phyloP scores from a whole-genome alignment of 92 coral and sea anemone species.

The Actinernus sp. region DNA sequence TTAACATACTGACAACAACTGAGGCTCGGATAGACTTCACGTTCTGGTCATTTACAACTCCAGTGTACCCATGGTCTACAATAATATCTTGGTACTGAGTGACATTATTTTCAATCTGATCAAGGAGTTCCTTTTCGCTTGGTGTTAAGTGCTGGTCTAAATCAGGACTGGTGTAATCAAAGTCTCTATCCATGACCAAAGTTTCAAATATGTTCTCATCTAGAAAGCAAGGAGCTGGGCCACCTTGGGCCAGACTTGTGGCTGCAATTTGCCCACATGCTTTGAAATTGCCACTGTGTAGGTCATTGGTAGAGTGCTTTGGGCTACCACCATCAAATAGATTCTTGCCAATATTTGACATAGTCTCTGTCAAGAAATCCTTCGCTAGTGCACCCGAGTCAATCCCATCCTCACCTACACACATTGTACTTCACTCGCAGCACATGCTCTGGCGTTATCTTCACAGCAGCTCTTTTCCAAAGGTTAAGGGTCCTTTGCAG shows the following conservation, averaged over 20 bases:
- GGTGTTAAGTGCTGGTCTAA: constrained; percentile 68
- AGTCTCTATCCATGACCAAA: constrained; percentile 52
- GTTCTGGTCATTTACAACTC: constrained; percentile 39
- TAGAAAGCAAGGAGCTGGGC: constrained; percentile 77
- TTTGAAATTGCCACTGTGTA: constrained; percentile 75
- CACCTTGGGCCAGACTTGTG: constrained; percentile 76
- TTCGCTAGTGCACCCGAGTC: constrained; percentile 75
- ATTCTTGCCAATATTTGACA: constrained; percentile 45
- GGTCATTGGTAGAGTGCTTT: constrained; percentile 49
- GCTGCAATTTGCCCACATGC: constrained; percentile 71
- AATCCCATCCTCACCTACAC: constrained; percentile 70
- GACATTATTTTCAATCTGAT: constrained; percentile 59
- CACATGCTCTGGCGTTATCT: constrained; percentile 39
- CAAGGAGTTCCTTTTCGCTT: constrained; percentile 41
- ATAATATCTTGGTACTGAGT: constrained; percentile 48
- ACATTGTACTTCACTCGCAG: constrained; percentile 55
- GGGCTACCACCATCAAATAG: constrained; percentile 80
- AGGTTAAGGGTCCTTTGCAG: constrained; percentile 54
- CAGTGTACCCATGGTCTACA: constrained; percentile 71
- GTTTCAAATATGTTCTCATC: constrained; percentile 59
- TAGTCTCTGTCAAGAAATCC: constrained; percentile 59
- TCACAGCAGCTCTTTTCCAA: constrained; percentile 62
- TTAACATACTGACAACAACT: constrained; percentile 63
- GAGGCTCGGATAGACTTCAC: constrained; percentile 49
- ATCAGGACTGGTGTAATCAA: constrained; percentile 42